A percentile compares a stretch with the other conserved stretches of the same genome.
Conservation (phyloP, 1,140 invertebrate species). For the Magallana gigas region DNA sequence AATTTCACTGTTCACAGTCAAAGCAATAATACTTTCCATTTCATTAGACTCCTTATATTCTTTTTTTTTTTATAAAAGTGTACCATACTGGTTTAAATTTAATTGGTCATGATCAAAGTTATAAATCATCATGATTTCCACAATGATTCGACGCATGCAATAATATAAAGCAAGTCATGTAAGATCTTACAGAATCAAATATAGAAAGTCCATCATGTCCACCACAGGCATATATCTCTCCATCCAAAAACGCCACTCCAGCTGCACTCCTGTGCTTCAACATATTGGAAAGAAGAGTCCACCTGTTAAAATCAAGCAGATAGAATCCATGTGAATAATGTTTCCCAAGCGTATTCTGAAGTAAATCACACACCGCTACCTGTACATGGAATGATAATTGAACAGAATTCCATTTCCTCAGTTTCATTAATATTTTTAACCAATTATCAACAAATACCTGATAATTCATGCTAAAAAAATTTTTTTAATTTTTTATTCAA, state of each 20-base stretch:
- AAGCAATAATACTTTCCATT: too few relatives aligned
- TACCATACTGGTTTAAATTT: too few relatives aligned
- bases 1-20: too few relatives aligned
- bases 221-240: conserved; percentile 89
- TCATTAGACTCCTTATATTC: too few relatives aligned
- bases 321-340: not conserved
- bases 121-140: too few relatives aligned
- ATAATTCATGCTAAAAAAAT: too few relatives aligned
- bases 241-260: conserved; percentile 90
- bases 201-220: conserved; percentile 94
- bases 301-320: conserved; percentile 61
- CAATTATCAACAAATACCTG: too few relatives aligned
- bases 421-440: not conserved
- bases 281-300: conserved; percentile 76
- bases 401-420: not conserved
- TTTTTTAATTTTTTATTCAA: too few relatives aligned
- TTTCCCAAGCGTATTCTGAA: not conserved
- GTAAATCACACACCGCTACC: not conserved
- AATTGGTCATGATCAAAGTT: too few relatives aligned
- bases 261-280: conserved; percentile 83
- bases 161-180: not conserved
- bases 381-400: not conserved
- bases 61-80: too few relatives aligned
- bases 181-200: conserved; percentile 87
- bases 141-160: not conserved